Base-by-base conservation (phyloP, 2,797 vertebrate genomes). In the Phoeniculus purpureus region DNA sequence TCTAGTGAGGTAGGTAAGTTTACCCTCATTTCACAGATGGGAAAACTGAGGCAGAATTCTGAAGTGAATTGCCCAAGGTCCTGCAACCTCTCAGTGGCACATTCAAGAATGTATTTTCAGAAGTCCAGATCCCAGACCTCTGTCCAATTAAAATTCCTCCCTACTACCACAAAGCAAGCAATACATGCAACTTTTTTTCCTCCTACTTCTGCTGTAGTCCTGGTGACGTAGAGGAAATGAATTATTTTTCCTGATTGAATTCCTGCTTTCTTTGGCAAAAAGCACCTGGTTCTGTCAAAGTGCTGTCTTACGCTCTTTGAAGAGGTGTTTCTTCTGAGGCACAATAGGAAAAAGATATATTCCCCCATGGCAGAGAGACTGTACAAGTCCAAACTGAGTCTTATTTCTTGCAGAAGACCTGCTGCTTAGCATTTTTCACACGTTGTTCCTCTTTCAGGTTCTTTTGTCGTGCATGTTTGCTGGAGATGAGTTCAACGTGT, bases 381-480 rank as follows among this genome's bases (percentile, higher is more conserved):
- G 62, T 81, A 92, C 64, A 87, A 54, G 47, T 88, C 89, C 81
- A 80, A 66, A 50, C 9, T 72, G 50, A 37, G 37, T 58, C 55
- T 82, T 95, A 97, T 91, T 95, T 96, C 81, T 86, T 96, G 88
- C 85, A 96, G 89, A 97, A 97, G 61, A 97, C 95, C 64, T 98
- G 98, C 34, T 98, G 98, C 47, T 98, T 99, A 61, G 98, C 99
- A 5, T 98, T 98, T 80, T 98, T 99, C 52, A 99, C 98, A 89
- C 98, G 98, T 40, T 98, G 98, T 8, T 98, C 98, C 84, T 99
- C 99, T 74, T 98, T 97, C 82, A 99, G 97, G 95, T 99, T 99
- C 87, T 97, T 98, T 56, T 98, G 96, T n/a, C 98, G 97, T 1
- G 98, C 97, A 0, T 97, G 97, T 31, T 97, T 95, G 95, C 98